A percentile compares a stretch with the other conserved stretches of the same genome.
These are phyloP conservation scores for Syngnathus floridae DNA, from an alignment of 2,113 vertebrate species.

Conservation along the genomic window DNA sequence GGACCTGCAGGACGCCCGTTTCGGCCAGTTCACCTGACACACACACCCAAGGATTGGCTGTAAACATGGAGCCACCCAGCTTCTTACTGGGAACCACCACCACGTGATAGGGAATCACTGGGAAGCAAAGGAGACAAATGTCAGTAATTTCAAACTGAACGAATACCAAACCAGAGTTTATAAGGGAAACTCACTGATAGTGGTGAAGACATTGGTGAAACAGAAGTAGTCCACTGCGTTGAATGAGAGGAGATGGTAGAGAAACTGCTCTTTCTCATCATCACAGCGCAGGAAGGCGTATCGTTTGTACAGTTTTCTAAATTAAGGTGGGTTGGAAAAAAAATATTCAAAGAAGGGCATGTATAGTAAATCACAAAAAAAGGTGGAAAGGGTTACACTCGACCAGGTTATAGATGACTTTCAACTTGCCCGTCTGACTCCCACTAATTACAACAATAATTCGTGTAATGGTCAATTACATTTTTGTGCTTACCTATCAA, in stretches of 20 bases:
- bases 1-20: constrained; percentile 90
- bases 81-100: constrained; percentile 94
- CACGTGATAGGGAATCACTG: constrained; percentile 98
- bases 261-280: constrained; percentile 98
- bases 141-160: neutral
- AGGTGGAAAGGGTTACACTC: too few relatives aligned
- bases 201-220: constrained; percentile 98
- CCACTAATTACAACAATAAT: neutral
- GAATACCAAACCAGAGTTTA: neutral
- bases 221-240: constrained; percentile 99
- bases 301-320: constrained; percentile 94
- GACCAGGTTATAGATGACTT: neutral
- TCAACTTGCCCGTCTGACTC: neutral
- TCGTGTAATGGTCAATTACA: neutral
- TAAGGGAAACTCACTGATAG: constrained; percentile 81
- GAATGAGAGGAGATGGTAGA: constrained; percentile 97
- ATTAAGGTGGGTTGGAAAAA: constrained; percentile 29
- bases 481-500: neutral
- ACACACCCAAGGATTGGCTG: constrained; percentile 97
- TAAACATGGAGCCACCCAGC: constrained; percentile 96
- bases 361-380: too few relatives aligned
- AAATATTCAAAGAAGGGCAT: too few relatives aligned
- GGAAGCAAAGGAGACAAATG: constrained; percentile 25
- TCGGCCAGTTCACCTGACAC: constrained; percentile 94
- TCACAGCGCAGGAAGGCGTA: constrained; percentile 97